Base-by-base conservation (phyloP, 2,888 invertebrate species). In the Acanthosepion pharaonis region DNA sequence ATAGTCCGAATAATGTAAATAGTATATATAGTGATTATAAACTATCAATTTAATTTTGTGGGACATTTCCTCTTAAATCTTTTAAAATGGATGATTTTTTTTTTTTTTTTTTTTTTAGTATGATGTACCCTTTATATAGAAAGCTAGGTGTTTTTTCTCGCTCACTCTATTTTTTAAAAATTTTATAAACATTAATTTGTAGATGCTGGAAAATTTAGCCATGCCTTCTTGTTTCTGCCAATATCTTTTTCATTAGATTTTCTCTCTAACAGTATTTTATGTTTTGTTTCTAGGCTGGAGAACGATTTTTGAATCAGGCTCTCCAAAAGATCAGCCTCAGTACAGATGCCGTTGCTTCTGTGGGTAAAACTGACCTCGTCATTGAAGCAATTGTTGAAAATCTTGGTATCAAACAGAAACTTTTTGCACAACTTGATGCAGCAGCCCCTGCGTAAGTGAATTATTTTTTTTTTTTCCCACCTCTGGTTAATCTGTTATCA, bases 351-450 rank as follows among this genome's bases (percentile, higher is more conserved):
- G 97, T 97, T 2, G 98, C 98, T 91, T 98, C 98, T 28, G 98
- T 98, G 0, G 98, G 98, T 97, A 97, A 98, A 48, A 98, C 98
- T 0, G 98, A 99, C 97, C 97, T 99, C 95, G 98, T 99, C 6
- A 98, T 99, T 28, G 99, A 99, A 97, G 99, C 99, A 20, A 98
- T 99, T 96, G 98, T 99, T 20, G 99, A 99, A 97, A 99, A 99
- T 96, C 97, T 99, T 95, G 98, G 98, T 94, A 97, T 98, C 0
- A 98, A 98, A 97, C 98, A 98, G 97, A 98, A 98, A 96, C 97
- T 99, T 5, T 99, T 99, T 97, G 98, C 96, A 51, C 91, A 95
- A 95, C 97, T 99, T 91, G 99, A 99, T 97, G 97, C 97, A 95
- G 98, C 98, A 97, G 97, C 97, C n/a, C 97, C 97, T 91, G 95